phyloP scores from a whole-genome alignment of 2,113 vertebrate genomes.

The Tor tambroides region DNA sequence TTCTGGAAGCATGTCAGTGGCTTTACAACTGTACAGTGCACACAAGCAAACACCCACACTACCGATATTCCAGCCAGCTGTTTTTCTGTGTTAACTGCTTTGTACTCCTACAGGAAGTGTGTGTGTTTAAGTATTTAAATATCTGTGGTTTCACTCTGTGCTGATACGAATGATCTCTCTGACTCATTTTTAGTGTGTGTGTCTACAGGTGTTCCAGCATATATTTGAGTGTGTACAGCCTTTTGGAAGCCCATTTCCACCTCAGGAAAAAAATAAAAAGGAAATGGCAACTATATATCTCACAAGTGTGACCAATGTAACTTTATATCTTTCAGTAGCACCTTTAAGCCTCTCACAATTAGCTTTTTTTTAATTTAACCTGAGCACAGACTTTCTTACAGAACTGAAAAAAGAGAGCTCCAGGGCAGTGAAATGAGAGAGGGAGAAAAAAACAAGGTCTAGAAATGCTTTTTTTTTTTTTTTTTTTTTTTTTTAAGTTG shows the following conservation, averaged over 20 bases:
- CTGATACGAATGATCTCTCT: neutral
- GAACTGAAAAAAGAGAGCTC: neutral
- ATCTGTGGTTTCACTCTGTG: neutral
- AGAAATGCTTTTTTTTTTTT: neutral
- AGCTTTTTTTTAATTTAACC: too few species aligned
- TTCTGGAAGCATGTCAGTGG: conserved; percentile 1
- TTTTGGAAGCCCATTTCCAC: neutral
- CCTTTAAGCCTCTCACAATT: neutral
- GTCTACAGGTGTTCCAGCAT: neutral
- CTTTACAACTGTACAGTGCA: conserved; percentile 13
- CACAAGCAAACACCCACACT: neutral
- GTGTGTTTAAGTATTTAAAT: neutral
- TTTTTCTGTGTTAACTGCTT: neutral
- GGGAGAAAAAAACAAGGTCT: neutral
- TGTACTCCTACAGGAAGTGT: neutral
- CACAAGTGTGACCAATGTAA: neutral
- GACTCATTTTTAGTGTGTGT: neutral
- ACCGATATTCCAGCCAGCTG: neutral
- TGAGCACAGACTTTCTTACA: neutral
- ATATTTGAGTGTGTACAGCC: neutral
- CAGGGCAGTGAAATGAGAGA: neutral
- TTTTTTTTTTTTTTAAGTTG: neutral
- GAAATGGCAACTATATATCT: neutral
- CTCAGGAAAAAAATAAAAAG: neutral
- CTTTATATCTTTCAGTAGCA: neutral